These are phyloP conservation scores for Rhynchonycteris naso DNA, from an alignment of 2,797 vertebrate species.

Conservation along the genomic window DNA sequence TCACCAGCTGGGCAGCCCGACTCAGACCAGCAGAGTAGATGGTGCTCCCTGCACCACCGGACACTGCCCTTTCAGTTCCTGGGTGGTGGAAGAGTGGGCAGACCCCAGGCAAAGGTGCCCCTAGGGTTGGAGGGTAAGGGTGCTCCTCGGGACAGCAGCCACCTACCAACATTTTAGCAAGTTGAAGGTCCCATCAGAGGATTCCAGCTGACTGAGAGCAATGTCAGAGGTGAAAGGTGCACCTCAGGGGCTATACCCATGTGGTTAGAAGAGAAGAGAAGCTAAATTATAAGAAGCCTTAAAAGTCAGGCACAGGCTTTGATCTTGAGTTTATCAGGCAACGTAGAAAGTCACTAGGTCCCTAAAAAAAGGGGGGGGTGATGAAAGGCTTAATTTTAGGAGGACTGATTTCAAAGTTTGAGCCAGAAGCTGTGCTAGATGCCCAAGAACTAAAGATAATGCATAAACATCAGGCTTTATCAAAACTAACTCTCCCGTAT, in stretches of 20 bases:
- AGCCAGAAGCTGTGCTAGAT: not conserved
- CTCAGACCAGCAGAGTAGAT: not conserved
- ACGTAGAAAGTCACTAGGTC: slow-evolving; percentile 37
- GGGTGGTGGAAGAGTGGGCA: not conserved
- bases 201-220: not conserved
- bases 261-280: not conserved
- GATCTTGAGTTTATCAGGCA: slow-evolving; percentile 46
- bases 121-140: no score
- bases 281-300: slow-evolving; percentile 22
- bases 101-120: not conserved
- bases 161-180: not conserved
- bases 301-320: slow-evolving; percentile 4
- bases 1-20: not conserved
- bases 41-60: not conserved
- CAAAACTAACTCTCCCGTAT: not conserved
- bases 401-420: slow-evolving; percentile 34
- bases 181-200: not conserved
- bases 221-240: not conserved
- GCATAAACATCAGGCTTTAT: not conserved
- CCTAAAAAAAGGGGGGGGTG: not conserved
- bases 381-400: slow-evolving; percentile 58
- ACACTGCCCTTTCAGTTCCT: not conserved
- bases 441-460: not conserved
- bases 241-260: not conserved
- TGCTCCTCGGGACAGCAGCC: not conserved